These are phyloP conservation scores for Zophobas morio DNA, from an alignment of 1,140 invertebrate species.

Conservation along the genomic window DNA sequence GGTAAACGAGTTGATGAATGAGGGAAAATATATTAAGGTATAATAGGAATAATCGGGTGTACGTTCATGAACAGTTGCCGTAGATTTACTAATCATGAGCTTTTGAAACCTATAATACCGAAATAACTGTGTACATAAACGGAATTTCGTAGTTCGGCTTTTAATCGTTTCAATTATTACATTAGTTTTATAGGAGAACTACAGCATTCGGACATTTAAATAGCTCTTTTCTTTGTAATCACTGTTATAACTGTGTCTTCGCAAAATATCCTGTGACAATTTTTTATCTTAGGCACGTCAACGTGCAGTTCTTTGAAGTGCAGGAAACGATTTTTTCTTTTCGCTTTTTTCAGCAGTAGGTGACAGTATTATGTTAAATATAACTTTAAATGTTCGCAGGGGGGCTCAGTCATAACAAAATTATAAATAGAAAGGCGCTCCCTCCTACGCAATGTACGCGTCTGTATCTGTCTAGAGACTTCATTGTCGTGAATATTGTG, in stretches of 20 bases:
- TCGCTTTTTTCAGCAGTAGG: not conserved
- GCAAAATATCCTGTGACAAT: no score
- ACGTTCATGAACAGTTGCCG: not conserved
- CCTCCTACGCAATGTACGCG: slow-evolving; percentile 47
- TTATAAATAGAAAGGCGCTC: slow-evolving; percentile 54
- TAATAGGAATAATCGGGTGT: not conserved
- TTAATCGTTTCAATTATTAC: no score
- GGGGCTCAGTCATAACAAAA: slow-evolving; percentile 58
- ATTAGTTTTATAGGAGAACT: no score
- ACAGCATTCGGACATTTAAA: no score
- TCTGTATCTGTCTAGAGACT: slow-evolving; percentile 29
- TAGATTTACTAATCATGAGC: no score
- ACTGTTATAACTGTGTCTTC: no score
- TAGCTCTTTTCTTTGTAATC: no score
- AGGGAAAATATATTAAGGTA: slow-evolving; percentile 3
- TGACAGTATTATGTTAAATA: slow-evolving; percentile 41
- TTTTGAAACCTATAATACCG: no score
- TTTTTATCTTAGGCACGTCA: no score
- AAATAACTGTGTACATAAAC: no score
- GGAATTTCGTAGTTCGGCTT: no score
- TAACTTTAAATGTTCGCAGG: slow-evolving; percentile 51
- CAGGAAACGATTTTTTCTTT: slow-evolving; percentile 9
- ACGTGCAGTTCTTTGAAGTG: no score
- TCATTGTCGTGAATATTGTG: slow-evolving; percentile 26
- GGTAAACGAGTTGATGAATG: slow-evolving; percentile 23